These are phyloP conservation scores for Cylas formicarius DNA, from an alignment of 1,140 invertebrate species.

Conservation along the genomic window DNA sequence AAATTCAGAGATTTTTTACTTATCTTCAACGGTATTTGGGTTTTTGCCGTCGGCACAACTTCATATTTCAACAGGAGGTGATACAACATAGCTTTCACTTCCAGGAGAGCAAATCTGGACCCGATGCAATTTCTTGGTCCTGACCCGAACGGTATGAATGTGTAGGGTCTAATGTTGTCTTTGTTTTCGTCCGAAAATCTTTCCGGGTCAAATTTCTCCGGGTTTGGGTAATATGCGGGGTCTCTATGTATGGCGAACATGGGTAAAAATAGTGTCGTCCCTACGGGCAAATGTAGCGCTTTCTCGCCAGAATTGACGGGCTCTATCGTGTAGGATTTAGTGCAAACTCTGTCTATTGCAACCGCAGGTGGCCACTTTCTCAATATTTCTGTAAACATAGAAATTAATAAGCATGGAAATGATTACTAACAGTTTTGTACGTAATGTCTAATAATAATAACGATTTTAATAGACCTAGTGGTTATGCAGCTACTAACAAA, in stretches of 20 bases:
- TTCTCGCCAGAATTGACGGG: conserved; percentile 37
- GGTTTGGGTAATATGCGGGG: conserved; percentile 25
- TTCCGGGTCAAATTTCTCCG: conserved; percentile 28
- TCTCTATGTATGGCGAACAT: conserved; percentile 24
- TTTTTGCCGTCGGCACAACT: conserved; percentile 30
- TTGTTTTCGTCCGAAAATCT: conserved; percentile 31
- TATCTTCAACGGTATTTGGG: conserved; percentile 28
- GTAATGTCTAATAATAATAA: too few species aligned
- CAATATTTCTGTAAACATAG: conserved; percentile 46
- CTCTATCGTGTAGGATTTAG: conserved; percentile 44
- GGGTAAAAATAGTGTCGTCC: conserved; percentile 29
- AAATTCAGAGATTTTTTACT: conserved; percentile 27
- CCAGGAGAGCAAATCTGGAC: conserved; percentile 35
- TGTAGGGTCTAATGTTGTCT: conserved; percentile 39
- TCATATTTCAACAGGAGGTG: conserved; percentile 34
- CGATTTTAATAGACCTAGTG: too few species aligned
- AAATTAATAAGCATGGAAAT: too few species aligned
- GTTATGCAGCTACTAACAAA: too few species aligned
- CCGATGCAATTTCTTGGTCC: conserved; percentile 42
- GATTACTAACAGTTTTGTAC: too few species aligned
- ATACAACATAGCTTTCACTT: conserved; percentile 35
- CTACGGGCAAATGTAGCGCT: conserved; percentile 35
- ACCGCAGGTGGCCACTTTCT: conserved; percentile 49
- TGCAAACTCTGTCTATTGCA: conserved; percentile 46
- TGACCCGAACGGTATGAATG: conserved; percentile 53